phyloP scores from a whole-genome alignment of 2,888 invertebrate species.

The Papilio gigon region DNA sequence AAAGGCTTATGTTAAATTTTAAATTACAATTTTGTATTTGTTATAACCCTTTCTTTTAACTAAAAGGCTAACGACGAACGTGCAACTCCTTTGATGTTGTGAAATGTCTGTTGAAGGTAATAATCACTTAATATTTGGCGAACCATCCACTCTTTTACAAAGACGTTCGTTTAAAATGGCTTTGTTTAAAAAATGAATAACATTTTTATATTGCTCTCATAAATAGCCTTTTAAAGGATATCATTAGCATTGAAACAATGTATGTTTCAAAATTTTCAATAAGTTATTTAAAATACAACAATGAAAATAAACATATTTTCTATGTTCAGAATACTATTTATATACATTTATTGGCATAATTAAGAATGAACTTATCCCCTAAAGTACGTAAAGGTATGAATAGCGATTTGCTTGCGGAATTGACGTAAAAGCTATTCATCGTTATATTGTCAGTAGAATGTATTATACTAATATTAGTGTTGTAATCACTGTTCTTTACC shows the following conservation, averaged over 20 bases:
- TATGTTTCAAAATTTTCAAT: not conserved
- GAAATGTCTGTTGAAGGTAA: constrained; percentile 1
- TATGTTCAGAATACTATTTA: too few relatives aligned
- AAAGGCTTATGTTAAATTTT: not conserved
- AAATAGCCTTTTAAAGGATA: constrained; percentile 5
- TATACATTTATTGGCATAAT: too few relatives aligned
- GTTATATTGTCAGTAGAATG: not conserved
- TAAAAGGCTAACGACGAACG: not conserved
- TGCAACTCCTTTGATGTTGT: constrained; percentile 6
- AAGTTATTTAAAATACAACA: too few relatives aligned
- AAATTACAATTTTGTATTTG: constrained; percentile 9
- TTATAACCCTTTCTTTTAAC: not conserved
- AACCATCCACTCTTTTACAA: not conserved
- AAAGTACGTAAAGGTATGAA: too few relatives aligned
- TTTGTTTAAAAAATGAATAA: constrained; percentile 2
- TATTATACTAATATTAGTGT: not conserved
- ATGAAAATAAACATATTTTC: too few relatives aligned
- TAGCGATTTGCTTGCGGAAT: too few relatives aligned
- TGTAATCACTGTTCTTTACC: not conserved
- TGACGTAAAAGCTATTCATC: not conserved
- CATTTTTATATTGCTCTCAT: not conserved
- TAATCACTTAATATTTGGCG: not conserved
- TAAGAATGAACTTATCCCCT: too few relatives aligned
- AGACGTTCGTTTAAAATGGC: not conserved
- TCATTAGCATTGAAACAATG: not conserved